A percentile compares a stretch with the other conserved stretches of the same genome.
Conservation (phyloP, 2,888 invertebrate species). For the Poecilus cupreus region DNA sequence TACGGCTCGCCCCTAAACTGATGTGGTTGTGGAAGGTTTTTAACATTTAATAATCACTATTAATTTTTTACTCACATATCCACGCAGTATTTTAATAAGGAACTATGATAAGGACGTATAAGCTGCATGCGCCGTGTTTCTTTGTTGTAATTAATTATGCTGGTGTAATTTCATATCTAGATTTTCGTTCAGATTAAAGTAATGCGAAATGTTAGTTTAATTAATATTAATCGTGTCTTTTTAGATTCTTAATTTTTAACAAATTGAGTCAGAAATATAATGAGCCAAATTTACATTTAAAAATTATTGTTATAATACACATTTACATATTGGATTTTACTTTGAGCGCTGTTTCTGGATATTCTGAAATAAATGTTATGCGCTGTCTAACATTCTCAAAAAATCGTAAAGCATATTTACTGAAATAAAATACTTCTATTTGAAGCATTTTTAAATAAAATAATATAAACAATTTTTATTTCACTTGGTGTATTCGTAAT, state of each 20-base stretch:
- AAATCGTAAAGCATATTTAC: too few relatives aligned
- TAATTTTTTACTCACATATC: constrained; percentile 42
- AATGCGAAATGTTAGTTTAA: constrained; percentile 18
- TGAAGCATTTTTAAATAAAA: too few relatives aligned
- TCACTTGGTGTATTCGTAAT: too few relatives aligned
- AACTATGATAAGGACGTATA: constrained; percentile 23
- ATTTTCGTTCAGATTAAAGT: not conserved
- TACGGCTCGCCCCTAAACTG: not conserved
- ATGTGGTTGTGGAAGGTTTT: constrained; percentile 40
- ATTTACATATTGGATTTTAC: too few relatives aligned
- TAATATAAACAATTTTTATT: too few relatives aligned
- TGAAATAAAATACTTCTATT: too few relatives aligned
- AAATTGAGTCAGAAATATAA: not conserved
- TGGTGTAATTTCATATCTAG: constrained; percentile 5
- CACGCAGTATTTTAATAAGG: constrained; percentile 31
- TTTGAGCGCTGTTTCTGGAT: too few relatives aligned
- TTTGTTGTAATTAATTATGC: constrained; percentile 32
- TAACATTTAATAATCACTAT: constrained; percentile 49
- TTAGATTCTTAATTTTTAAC: not conserved
- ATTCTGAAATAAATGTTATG: too few relatives aligned
- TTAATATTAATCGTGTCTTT: constrained; percentile 18
- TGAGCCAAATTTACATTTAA: not conserved
- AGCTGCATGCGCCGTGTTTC: constrained; percentile 7
- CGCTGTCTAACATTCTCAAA: too few relatives aligned
- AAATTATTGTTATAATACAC: not conserved